Conservation (phyloP, 64 coral and sea anemone genomes). For the Trachythela sp. region DNA sequence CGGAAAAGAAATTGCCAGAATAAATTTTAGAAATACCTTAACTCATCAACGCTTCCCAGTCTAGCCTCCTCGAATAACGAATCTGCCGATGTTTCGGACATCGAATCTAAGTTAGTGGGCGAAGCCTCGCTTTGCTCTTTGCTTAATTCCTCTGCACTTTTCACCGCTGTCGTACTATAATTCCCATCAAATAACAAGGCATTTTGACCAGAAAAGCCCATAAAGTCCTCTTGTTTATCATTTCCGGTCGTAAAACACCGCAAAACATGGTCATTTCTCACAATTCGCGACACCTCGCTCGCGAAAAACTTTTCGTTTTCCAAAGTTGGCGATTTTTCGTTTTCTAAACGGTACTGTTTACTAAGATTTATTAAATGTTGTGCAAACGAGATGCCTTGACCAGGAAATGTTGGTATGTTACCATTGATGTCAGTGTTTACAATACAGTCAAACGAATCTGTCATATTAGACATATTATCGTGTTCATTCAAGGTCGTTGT, state of each 20-base stretch:
- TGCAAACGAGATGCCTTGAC: neutral
- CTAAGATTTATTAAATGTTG: neutral
- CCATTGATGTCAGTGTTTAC: neutral
- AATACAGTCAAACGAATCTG: neutral
- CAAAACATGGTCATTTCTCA: neutral
- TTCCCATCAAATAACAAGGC: neutral
- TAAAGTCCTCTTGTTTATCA: constrained; percentile 11
- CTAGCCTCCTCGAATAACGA: neutral
- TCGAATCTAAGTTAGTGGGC: neutral
- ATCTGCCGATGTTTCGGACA: constrained; percentile 8
- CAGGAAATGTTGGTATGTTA: neutral
- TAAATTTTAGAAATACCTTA: neutral
- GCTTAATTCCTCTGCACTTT: constrained; percentile 22
- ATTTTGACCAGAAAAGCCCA: neutral
- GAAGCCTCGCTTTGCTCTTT: constrained; percentile 25
- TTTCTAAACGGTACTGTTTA: constrained; percentile 4
- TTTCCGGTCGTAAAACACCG: neutral
- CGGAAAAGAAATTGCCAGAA: neutral
- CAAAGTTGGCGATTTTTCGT: neutral
- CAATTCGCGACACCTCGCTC: neutral
- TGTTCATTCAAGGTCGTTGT: too few relatives aligned
- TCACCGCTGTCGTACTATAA: neutral
- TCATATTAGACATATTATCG: neutral
- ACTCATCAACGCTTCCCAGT: neutral
- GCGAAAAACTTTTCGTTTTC: neutral